A percentile compares a stretch with the other conserved stretches of the same genome.
phyloP scores from a whole-genome alignment of 1,140 invertebrate species.

The Pteromalus puparum region DNA sequence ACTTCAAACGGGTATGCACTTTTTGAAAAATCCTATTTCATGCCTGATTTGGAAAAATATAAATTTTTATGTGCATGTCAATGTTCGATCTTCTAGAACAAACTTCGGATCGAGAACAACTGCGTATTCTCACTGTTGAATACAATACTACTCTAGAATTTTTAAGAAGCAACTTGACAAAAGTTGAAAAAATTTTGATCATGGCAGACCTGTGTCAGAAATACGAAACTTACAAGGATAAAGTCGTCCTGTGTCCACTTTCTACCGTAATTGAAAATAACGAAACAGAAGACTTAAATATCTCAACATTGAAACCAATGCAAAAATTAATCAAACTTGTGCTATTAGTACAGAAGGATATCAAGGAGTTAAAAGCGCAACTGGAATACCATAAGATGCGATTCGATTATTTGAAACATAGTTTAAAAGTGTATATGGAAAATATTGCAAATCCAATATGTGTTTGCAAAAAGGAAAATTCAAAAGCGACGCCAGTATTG shows the following conservation, averaged over 20 bases:
- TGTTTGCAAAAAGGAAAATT: neutral
- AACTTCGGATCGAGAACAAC: slow-evolving; percentile 55
- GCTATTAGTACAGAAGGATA: neutral
- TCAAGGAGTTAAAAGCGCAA: slow-evolving; percentile 50
- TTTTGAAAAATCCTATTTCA: neutral
- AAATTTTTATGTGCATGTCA: neutral
- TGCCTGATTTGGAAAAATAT: neutral
- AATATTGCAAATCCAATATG: slow-evolving; percentile 11
- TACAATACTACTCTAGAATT: slow-evolving; percentile 57
- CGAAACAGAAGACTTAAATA: slow-evolving; percentile 25
- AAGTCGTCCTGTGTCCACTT: slow-evolving; percentile 54
- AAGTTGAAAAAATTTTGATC: slow-evolving; percentile 54
- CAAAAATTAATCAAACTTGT: slow-evolving; percentile 14
- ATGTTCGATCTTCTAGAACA: slow-evolving; percentile 57
- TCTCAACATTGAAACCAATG: neutral
- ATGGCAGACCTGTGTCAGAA: slow-evolving; percentile 63
- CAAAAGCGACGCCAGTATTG: neutral
- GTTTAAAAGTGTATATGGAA: slow-evolving; percentile 36
- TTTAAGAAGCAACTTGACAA: slow-evolving; percentile 54
- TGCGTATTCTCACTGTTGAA: slow-evolving; percentile 57
- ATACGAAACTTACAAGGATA: slow-evolving; percentile 64
- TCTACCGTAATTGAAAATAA: slow-evolving; percentile 42
- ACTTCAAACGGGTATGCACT: slow-evolving; percentile 56
- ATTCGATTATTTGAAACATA: slow-evolving; percentile 42
- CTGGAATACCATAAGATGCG: neutral